These are phyloP conservation scores for Cephalopterus ornatus DNA, from an alignment of 2,113 vertebrate genomes.

Conservation along the genomic window DNA sequence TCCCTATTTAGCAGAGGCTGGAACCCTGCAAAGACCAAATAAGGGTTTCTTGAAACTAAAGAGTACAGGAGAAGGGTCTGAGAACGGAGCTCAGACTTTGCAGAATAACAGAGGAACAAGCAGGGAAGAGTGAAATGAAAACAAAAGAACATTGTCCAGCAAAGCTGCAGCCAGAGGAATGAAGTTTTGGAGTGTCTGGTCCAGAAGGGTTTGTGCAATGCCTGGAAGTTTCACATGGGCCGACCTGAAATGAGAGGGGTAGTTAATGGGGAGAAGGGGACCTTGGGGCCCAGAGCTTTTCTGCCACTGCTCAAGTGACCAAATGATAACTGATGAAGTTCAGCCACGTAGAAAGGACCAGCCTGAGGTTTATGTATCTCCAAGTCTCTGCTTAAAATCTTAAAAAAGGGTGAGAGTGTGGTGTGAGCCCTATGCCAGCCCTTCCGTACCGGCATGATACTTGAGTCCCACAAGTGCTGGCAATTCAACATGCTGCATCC, in stretches of 20 bases:
- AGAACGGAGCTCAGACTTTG: background rate
- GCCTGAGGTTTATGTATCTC: background rate
- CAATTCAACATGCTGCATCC: rapidly evolving
- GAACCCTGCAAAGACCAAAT: background rate
- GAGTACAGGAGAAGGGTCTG: background rate
- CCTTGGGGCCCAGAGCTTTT: background rate
- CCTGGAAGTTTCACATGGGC: background rate
- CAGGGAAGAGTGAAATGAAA: background rate
- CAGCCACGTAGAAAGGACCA: background rate
- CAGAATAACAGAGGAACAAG: background rate
- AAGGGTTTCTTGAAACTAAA: background rate
- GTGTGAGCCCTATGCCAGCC: background rate
- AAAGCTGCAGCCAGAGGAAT: background rate
- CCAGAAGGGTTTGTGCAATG: background rate
- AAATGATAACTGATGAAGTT: background rate
- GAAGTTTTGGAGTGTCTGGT: background rate
- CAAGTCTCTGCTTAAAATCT: background rate
- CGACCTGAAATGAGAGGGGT: background rate
- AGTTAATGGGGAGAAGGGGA: background rate
- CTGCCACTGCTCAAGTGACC: background rate
- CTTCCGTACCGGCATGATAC: background rate
- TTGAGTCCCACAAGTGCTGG: background rate
- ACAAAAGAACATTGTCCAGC: background rate
- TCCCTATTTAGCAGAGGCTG: background rate
- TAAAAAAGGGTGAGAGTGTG: background rate